Percentiles rank a stretch among this genome's conserved stretches.
Evolutionary conservation across 2,113 vertebrate species (phyloP).

Genomic region (Stomatorhinus ivindoensis): DNA sequence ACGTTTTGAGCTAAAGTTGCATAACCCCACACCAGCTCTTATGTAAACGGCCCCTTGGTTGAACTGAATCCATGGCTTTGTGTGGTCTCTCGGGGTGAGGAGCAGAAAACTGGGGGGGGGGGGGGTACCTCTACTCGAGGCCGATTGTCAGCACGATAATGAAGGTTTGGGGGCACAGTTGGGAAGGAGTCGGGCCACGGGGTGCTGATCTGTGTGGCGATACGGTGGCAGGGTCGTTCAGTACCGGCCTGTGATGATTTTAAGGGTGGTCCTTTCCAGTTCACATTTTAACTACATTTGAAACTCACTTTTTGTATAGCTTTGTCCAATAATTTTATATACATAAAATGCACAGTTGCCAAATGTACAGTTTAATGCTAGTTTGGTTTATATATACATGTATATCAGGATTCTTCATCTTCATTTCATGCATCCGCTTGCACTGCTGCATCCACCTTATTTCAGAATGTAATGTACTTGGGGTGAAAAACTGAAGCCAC

Average conservation of each 20-base stretch:
- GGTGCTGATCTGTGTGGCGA: neutral
- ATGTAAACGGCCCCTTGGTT: conserved; percentile 19
- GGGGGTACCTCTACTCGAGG: neutral
- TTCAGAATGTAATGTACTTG: neutral
- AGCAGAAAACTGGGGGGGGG: neutral
- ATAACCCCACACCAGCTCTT: conserved; percentile 19
- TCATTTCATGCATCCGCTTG: neutral
- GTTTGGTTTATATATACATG: neutral
- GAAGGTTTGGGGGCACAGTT: neutral
- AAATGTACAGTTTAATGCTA: neutral
- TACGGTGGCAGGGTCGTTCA: neutral
- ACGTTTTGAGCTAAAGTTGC: conserved; percentile 8
- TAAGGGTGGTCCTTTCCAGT: neutral
- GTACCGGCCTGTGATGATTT: neutral
- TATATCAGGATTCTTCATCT: neutral
- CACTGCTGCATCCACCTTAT: neutral
- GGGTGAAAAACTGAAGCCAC: neutral
- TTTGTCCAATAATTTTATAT: neutral
- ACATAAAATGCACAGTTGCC: too few species aligned
- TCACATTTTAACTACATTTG: neutral
- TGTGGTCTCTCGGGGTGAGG: neutral
- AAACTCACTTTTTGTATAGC: neutral
- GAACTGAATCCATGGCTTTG: neutral
- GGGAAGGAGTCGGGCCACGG: neutral
- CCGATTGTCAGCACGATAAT: neutral